phyloP scores from a whole-genome alignment of 2,113 vertebrate species.

The Xenotilapia flavipinnis region DNA sequence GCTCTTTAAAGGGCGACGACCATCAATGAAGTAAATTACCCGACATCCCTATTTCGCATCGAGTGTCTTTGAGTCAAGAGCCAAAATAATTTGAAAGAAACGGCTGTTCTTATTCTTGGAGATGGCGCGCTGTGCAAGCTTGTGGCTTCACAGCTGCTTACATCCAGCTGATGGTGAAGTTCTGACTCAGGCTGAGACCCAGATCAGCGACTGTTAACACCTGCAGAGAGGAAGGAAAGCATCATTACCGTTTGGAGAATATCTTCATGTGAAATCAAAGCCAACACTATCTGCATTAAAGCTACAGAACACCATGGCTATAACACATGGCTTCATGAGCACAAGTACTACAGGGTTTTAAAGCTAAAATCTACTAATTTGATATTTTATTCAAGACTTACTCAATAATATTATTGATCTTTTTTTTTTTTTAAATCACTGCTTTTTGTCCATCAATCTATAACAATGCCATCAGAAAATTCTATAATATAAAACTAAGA shows the following conservation, averaged over 20 bases:
- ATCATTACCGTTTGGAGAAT: not conserved
- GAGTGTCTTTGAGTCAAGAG: not conserved
- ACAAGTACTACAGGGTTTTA: not conserved
- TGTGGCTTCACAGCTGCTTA: slow-evolving; percentile 22
- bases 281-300: not conserved
- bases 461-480: not conserved
- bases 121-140: not conserved
- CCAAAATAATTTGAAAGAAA: not conserved
- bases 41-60: not conserved
- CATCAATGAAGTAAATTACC: not conserved
- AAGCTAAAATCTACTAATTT: not conserved
- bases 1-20: not conserved
- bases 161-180: slow-evolving; percentile 81
- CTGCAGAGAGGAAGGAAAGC: slow-evolving; percentile 35
- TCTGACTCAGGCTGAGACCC: slow-evolving; percentile 71
- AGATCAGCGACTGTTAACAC: slow-evolving; percentile 73
- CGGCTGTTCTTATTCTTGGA: not conserved
- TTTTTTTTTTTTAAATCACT: not conserved
- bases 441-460: not conserved
- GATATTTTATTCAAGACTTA: not conserved
- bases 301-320: not conserved
- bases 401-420: not conserved
- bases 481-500: not conserved
- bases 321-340: not conserved
- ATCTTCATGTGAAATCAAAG: not conserved